Percentiles rank a stretch among this genome's conserved stretches.
phyloP scores from a whole-genome alignment of 1,140 invertebrate species.

The Globodera ellingtonae region DNA sequence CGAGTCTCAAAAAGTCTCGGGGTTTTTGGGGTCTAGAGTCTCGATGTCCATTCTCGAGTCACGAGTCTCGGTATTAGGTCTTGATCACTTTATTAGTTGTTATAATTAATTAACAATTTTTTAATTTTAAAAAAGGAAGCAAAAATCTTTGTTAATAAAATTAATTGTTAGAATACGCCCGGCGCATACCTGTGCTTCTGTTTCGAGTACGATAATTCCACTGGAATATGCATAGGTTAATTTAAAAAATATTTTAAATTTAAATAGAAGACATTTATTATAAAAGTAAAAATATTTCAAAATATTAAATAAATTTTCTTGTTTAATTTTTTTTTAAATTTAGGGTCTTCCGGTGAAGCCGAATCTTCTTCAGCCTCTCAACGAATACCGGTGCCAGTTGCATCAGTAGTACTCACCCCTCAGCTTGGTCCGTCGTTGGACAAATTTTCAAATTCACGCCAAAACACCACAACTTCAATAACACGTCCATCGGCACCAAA shows the following conservation, averaged over 20 bases:
- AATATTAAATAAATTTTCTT: background rate
- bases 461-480: slow-evolving; percentile 29
- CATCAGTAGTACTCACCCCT: slow-evolving; percentile 36
- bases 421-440: slow-evolving; percentile 31
- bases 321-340: slow-evolving; percentile 8
- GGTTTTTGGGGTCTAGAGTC: no score
- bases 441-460: background rate
- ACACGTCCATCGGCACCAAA: slow-evolving; percentile 22
- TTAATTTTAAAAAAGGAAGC: no score
- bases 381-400: slow-evolving; percentile 30
- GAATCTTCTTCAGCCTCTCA: slow-evolving; percentile 1
- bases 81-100: no score
- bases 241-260: background rate
- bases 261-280: no score
- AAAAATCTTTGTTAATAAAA: background rate
- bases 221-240: slow-evolving; percentile 44
- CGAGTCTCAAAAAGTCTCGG: no score
- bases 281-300: no score
- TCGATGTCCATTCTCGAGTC: no score
- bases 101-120: no score
- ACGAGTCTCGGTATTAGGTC: no score
- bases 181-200: slow-evolving; percentile 57
- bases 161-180: slow-evolving; percentile 42
- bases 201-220: slow-evolving; percentile 54
- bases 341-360: slow-evolving; percentile 7